Base-by-base conservation (phyloP, 2,888 invertebrate species). In the Xanthorhoe designata region DNA sequence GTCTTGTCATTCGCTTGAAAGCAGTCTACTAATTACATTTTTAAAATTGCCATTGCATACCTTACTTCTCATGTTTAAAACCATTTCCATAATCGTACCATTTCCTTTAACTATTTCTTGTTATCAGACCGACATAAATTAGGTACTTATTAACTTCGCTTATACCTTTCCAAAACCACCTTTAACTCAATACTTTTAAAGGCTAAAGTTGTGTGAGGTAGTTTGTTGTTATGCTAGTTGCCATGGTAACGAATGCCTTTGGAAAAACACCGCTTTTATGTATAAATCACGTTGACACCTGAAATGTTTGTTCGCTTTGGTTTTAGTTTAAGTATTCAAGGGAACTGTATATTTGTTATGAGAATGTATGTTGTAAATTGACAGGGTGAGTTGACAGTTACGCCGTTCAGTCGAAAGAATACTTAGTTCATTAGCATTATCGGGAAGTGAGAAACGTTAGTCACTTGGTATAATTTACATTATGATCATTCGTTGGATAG, bases 151-250 rank as follows among this genome's bases (percentile, higher is more conserved):
- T 71, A 59, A 71, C 67, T 38, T 57, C 47, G 10, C 18, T 19
- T 9, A 6, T 19, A 0, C 7, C 24, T 65, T 62, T 15, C 58
- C 6, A 69, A 69, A 76, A 4, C 2, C 24, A 5, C 60, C 69
- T 55, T n/a, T 71, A 52, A 1, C 18, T 0, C 0, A 19, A 2
- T 10, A 0, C 0, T 1, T 0, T 9, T 67, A 76, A 60, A 63
- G 75, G 59, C 19, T n/a, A 65, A 69, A 71, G 60, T 71, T 7
- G 32, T 24, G 10, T 49, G 67, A 32, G 45, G 42, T 10, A 42
- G 69, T 69, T 72, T 77, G 88, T 88, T 86, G 84, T 76, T 74
- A 75, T 66, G 15, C 29, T 1, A 13, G 89, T 88, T 78, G 70
- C 82, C 66, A 85, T 85, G 78, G 82, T 45, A 69, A 84, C 87